A percentile compares a stretch with the other conserved stretches of the same genome.
Conservation (phyloP, 2,797 vertebrate species). For the Mus spretus region DNA sequence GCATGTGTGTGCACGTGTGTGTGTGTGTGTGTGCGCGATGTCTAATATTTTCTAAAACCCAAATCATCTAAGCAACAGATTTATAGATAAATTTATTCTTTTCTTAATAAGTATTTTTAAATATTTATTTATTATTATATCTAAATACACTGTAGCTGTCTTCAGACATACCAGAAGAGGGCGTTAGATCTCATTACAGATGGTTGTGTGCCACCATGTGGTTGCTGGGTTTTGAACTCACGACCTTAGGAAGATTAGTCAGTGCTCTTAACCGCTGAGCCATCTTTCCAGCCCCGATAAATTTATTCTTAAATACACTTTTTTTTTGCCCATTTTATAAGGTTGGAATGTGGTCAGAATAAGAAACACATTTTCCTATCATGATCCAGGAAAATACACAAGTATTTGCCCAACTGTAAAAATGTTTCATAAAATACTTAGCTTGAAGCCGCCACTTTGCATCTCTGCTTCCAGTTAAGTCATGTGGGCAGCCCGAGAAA, state of each 20-base stretch:
- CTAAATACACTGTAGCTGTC: too few relatives aligned
- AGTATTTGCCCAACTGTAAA: slow-evolving; percentile 4
- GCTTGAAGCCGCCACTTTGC: not conserved
- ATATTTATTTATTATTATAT: too few relatives aligned
- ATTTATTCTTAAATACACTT: not conserved
- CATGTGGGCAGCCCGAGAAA: not conserved
- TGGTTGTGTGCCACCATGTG: too few relatives aligned
- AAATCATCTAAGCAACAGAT: not conserved
- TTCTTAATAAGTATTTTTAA: too few relatives aligned
- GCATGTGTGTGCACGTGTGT: too few relatives aligned
- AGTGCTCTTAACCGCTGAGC: too few relatives aligned
- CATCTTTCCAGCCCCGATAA: too few relatives aligned
- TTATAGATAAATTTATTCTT: not conserved
- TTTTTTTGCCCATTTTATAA: not conserved
- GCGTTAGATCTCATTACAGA: too few relatives aligned
- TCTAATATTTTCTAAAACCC: not conserved
- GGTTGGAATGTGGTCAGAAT: not conserved
- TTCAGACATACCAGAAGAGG: too few relatives aligned
- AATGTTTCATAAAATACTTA: slow-evolving; percentile 40
- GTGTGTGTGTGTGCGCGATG: too few relatives aligned
- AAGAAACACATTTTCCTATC: not conserved
- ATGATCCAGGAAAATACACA: not conserved
- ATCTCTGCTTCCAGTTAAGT: not conserved
- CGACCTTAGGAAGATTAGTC: too few relatives aligned
- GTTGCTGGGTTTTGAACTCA: too few relatives aligned